These are phyloP conservation scores for Aricia artaxerxes DNA, from an alignment of 2,888 invertebrate species.

Conservation along the genomic window DNA sequence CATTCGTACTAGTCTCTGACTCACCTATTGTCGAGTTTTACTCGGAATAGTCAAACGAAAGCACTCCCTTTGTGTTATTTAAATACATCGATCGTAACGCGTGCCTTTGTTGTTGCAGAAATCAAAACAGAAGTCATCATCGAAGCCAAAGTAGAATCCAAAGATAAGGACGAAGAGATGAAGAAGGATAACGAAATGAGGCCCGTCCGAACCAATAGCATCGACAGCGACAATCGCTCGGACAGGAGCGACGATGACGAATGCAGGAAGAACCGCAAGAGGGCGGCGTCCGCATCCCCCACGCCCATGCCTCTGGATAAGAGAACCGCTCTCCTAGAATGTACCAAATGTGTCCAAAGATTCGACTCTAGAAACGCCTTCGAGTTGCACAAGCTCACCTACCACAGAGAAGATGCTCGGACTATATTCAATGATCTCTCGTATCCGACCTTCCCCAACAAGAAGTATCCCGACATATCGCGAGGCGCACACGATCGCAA, in stretches of 20 bases:
- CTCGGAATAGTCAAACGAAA: constrained; percentile 76
- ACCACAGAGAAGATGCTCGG: constrained; percentile 81
- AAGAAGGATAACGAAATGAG: constrained; percentile 59
- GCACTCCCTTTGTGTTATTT: constrained; percentile 62
- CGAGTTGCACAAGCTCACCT: constrained; percentile 84
- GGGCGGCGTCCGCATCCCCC: constrained; percentile 68
- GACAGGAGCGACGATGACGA: constrained; percentile 78
- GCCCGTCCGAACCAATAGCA: constrained; percentile 66
- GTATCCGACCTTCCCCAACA: constrained; percentile 89
- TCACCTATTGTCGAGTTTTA: constrained; percentile 76
- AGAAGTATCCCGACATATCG: constrained; percentile 89
- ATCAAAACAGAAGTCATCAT: constrained; percentile 76
- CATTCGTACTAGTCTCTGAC: constrained; percentile 65
- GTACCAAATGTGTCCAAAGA: constrained; percentile 85
- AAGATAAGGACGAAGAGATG: constrained; percentile 54
- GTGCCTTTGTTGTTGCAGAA: constrained; percentile 74
- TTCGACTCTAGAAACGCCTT: constrained; percentile 87
- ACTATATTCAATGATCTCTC: constrained; percentile 86
- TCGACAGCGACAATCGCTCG: constrained; percentile 80
- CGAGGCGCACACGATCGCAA: constrained; percentile 85
- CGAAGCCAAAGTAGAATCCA: constrained; percentile 69
- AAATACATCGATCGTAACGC: constrained; percentile 72
- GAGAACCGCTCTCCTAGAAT: constrained; percentile 78
- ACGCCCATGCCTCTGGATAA: constrained; percentile 66
- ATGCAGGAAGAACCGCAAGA: constrained; percentile 60